Conservation (phyloP, 2,888 invertebrate genomes). For the Dichetophora obliterata region DNA sequence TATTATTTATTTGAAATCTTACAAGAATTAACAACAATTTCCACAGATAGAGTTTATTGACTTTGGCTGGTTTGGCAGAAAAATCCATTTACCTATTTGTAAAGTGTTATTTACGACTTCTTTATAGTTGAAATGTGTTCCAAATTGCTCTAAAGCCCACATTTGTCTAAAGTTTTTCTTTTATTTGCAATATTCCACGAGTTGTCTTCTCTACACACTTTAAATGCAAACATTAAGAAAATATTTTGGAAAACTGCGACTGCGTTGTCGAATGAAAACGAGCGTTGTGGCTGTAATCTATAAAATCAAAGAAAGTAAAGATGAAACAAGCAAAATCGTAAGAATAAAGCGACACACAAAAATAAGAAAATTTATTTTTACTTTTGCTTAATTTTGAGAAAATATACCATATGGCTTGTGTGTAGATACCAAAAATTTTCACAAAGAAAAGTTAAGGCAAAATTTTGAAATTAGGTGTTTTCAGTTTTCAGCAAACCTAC, state of each 20-base stretch:
- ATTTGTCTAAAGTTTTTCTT: not conserved
- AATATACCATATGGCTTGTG: not conserved
- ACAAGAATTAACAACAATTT: not conserved
- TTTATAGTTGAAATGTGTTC: too few relatives aligned
- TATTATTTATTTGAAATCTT: not conserved
- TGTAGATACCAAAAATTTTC: not conserved
- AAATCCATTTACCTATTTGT: too few relatives aligned
- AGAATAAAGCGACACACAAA: not conserved
- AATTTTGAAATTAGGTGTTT: constrained; percentile 6
- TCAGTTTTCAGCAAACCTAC: constrained; percentile 25
- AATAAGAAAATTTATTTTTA: constrained; percentile 30
- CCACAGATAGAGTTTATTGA: not conserved
- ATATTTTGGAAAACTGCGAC: constrained; percentile 1
- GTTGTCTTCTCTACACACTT: not conserved
- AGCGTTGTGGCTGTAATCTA: not conserved
- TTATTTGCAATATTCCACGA: not conserved
- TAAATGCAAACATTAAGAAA: not conserved
- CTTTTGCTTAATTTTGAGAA: constrained; percentile 10
- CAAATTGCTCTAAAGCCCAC: too few relatives aligned
- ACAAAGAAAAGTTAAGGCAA: constrained; percentile 16
- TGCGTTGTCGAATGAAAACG: not conserved
- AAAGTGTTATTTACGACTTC: too few relatives aligned
- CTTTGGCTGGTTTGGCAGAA: too few relatives aligned
- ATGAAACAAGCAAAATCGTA: not conserved
- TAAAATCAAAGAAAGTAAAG: not conserved